Evolutionary conservation across 1,140 invertebrate species (phyloP), one percentile per base, ranked within the genome.

Genomic region (Drosophila dunni): DNA sequence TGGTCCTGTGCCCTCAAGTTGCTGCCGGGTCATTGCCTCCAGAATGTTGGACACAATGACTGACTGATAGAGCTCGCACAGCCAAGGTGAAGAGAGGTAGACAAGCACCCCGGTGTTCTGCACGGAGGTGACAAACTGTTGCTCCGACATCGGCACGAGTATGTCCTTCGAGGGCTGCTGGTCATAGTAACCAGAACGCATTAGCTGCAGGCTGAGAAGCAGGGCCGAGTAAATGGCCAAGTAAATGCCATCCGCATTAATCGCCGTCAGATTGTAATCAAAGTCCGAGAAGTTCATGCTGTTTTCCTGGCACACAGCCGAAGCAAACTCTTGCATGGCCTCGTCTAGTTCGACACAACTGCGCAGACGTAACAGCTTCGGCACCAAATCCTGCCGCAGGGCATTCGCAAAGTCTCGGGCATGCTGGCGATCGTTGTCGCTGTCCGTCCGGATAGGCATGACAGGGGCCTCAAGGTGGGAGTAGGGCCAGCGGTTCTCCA

Each of bases 211-310:
- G 91, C 97, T 98, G 0, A 99, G 93, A 38, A 97, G 92, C 15
- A 99, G 93, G 1, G 96, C 96, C 2, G 96, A 95, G 88, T 98
- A 98, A 0, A 97, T 97, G 1, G 97, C 96, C 57, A 98, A 93
- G 92, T 99, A 99, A 53, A 99, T 97, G 53, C 97, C 97, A 93
- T 99, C 98, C 17, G 97, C 97, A 93, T 99, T 99, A 93, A 98
- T 96, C 48, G 98, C 97, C 20, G 96, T 97, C 3, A 95, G 93
- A 93, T 68, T 94, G 93, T 65, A 94, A 93, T 92, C 94, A 92
- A 50, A 92, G 38, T 92, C 91, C 9, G 86, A 92, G 51, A 83
- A 91, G 34, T 85, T 92, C 79, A 90, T 85, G 93, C 93, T 57
- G 93, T 95, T 95, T 95, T 97, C 96, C 93, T 98, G 95, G 93